Conservation (phyloP, 1,140 invertebrate genomes). For the Archivesica marissinica region DNA sequence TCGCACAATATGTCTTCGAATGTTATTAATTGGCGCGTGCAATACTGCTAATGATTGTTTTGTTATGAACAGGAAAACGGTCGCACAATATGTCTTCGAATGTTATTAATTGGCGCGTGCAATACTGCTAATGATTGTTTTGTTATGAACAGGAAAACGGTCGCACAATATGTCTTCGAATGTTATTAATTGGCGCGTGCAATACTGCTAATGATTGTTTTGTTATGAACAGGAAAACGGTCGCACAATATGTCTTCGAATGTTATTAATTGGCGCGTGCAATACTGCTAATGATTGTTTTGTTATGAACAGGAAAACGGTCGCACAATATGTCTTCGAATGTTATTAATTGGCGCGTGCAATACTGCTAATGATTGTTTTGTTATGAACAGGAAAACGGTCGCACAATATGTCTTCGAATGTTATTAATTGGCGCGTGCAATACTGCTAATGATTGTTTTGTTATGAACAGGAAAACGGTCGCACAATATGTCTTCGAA, state of each 20-base stretch:
- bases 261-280: slow-evolving; percentile 25
- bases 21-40: slow-evolving; percentile 25
- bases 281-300: not conserved
- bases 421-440: slow-evolving; percentile 25
- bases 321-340: slow-evolving; percentile 28
- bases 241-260: slow-evolving; percentile 28
- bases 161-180: slow-evolving; percentile 28
- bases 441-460: not conserved
- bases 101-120: slow-evolving; percentile 25
- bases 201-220: not conserved
- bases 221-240: not conserved
- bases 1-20: slow-evolving; percentile 28
- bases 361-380: not conserved
- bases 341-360: slow-evolving; percentile 25
- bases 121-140: not conserved
- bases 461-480: not conserved
- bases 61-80: not conserved
- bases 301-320: not conserved
- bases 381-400: not conserved
- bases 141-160: not conserved
- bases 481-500: slow-evolving; percentile 28
- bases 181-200: slow-evolving; percentile 25
- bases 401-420: slow-evolving; percentile 28
- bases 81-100: slow-evolving; percentile 28
- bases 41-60: not conserved